Percentiles rank a stretch among this genome's conserved stretches.
These are phyloP conservation scores for Sylvia atricapilla DNA, from an alignment of 2,113 vertebrate genomes.

Conservation along the genomic window DNA sequence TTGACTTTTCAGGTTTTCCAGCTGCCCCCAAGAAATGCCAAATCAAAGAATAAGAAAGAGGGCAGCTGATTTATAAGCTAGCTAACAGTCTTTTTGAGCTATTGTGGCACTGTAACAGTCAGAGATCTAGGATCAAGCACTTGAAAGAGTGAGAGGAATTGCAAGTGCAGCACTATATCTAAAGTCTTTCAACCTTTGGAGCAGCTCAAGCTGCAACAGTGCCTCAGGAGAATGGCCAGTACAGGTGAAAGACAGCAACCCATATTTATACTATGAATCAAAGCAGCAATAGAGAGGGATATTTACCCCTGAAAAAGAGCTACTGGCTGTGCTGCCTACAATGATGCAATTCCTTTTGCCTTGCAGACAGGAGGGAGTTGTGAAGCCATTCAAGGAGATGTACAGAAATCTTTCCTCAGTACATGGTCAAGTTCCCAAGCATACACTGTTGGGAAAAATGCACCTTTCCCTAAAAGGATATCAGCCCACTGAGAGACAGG, in stretches of 20 bases:
- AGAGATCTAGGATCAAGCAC: conserved; percentile 28
- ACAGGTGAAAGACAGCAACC: background rate
- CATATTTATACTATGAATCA: background rate
- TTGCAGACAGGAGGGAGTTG: background rate
- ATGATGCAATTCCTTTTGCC: background rate
- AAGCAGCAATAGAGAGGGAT: background rate
- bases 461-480: background rate
- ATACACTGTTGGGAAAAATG: background rate
- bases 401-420: background rate
- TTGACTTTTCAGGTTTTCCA: background rate
- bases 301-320: background rate
- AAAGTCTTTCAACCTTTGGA: background rate
- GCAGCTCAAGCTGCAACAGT: background rate
- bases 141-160: conserved; percentile 14
- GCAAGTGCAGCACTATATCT: background rate
- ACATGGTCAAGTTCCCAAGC: background rate
- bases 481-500: background rate
- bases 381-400: background rate
- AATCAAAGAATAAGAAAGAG: conserved; percentile 19
- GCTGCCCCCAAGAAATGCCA: background rate
- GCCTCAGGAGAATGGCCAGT: background rate
- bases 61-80: background rate
- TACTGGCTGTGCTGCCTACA: background rate
- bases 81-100: conserved; percentile 2
- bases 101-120: background rate